Base-by-base conservation (phyloP, 2,113 vertebrate genomes). In the Aythya baeri region DNA sequence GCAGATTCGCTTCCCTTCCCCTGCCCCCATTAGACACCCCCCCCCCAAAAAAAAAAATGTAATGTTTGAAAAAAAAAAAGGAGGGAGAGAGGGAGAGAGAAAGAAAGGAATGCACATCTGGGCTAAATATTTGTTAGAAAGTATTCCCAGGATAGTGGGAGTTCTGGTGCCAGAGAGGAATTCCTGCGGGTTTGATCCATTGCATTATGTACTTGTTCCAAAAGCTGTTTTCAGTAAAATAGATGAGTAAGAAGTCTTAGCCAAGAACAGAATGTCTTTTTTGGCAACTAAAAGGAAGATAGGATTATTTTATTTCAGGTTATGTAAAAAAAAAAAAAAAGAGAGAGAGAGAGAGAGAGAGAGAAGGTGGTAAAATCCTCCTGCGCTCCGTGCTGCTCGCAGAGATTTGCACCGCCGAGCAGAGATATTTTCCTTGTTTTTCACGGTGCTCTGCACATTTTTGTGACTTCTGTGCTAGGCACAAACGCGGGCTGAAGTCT, bases 101-200 rank as follows among this genome's bases (percentile, higher is more conserved):
- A 80, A 97, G 97, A 95, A 95, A 98, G 83, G 95, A 97, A 97
- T 98, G 97, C 98, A 98, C 98, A 98, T 99, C 98, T 99, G 98
- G 98, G 98, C 98, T 98, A 97, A 98, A 99, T 98, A 98, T 98
- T 98, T 97, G 96, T 95, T 97, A 97, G 97, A 98, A 98, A 98
- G 94, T 96, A 98, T 98, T 98, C 98, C 98, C 97, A 97, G 97
- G 97, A 96, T 98, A 98, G 98, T 97, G 87, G 97, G 98, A 97
- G 97, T 88, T 79, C 78, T 91, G 72, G 97, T 98, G 98, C 99
- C 98, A 98, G 97, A 98, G 97, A 96, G 98, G 98, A 98, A 99
- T 99, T 99, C 98, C 98, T 99, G 99, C 87, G 98, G 98, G 98
- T 97, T 98, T 98, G 98, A 98, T 98, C 98, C 98, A 98, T 98